Evolutionary conservation across 2,113 vertebrate genomes (phyloP), one percentile per base, ranked within the genome.

Genomic region (Xenus cinereus): DNA sequence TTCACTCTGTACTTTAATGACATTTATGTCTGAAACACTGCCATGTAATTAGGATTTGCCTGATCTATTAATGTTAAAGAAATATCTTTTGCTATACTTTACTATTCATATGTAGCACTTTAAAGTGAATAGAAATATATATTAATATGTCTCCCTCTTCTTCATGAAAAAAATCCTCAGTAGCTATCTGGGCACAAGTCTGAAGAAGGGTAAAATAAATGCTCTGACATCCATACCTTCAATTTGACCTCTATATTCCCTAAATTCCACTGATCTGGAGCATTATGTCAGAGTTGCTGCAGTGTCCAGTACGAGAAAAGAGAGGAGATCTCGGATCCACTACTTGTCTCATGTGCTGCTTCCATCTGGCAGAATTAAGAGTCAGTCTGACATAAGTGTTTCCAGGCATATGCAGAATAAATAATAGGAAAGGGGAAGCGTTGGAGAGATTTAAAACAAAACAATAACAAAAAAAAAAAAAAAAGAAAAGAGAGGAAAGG

Each of bases 221-320:
- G 12, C 6, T 57, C 10, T 77, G 69, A n/a, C 33, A 74, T 20
- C 4, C 12, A 19, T 13, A 5, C 5, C 19, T 94, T 74, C 22
- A 18, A 12, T 72, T 41, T 84, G 17, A 21, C 22, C 21, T 3
- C 10, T 41, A 1, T 12, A 10, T 46, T 35, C 10, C 14, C 21
- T 33, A 43, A 77, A 59, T 51, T 62, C 33, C 57, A 33, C 18
- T 23, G 2, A 21, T 54, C n/a, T 81, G 57, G 28, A 82, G 27
- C 2, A 1, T 30, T 33, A 1, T 0, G 0, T 30, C 8, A 74
- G 14, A 54, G 30, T 19, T 2, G 1, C 7, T 89, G 37, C 69
- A 54, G 24, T n/a, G 2, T 56, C 27, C 23, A 45, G 23, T 9
- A 78, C 46, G 23, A 71, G 81, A 51, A 84, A n/a, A 56, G 27